Evolutionary conservation across 2,113 vertebrate genomes (phyloP).

Genomic region (Apodemus sylvaticus): DNA sequence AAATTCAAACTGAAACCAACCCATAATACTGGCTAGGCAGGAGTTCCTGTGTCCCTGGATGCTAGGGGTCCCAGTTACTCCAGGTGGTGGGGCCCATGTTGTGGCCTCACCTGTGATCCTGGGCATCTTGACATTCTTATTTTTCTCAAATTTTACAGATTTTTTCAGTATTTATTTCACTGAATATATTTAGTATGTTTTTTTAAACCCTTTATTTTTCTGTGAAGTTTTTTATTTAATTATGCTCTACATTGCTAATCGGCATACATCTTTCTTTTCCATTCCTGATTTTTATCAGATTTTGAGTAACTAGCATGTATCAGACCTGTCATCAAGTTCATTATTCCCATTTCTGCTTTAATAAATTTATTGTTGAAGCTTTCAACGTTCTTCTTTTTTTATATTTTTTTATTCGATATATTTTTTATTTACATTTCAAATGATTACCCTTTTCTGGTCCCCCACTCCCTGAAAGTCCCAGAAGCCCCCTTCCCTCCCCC

Average conservation of each 20-base stretch:
- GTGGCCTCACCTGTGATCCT: too few species aligned
- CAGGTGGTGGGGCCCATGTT: too few species aligned
- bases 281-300: neutral
- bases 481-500: too few species aligned
- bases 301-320: neutral
- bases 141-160: neutral
- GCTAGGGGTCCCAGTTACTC: too few species aligned
- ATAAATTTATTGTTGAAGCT: neutral
- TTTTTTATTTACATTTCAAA: too few species aligned
- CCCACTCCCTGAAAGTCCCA: too few species aligned
- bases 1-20: too few species aligned
- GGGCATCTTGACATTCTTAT: neutral
- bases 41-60: too few species aligned
- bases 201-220: neutral
- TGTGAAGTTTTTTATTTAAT: neutral
- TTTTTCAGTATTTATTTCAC: neutral
- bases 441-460: too few species aligned
- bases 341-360: neutral
- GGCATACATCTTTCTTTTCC: neutral
- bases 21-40: too few species aligned
- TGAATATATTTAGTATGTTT: neutral
- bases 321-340: neutral
- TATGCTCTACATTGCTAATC: neutral
- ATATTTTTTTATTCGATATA: too few species aligned
- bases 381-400: neutral